phyloP scores from a whole-genome alignment of 2,888 invertebrate genomes.

The Aquatica leii region DNA sequence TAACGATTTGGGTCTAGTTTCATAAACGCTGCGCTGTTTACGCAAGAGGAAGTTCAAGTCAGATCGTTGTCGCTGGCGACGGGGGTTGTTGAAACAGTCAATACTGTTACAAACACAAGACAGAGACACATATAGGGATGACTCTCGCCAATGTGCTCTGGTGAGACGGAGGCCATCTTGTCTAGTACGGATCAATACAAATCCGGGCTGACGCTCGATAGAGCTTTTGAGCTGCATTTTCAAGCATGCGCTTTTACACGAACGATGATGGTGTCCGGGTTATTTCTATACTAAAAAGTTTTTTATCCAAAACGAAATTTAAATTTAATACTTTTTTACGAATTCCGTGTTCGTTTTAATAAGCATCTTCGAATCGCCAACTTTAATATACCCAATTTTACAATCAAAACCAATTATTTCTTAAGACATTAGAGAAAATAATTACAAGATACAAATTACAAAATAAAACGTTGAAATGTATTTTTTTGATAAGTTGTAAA shows the following conservation, averaged over 20 bases:
- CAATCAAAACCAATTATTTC: too few species aligned
- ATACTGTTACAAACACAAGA: slow-evolving; percentile 50
- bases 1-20: slow-evolving; percentile 19
- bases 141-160: slow-evolving; percentile 56
- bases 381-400: too few species aligned
- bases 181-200: slow-evolving; percentile 54
- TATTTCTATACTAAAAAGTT: too few species aligned
- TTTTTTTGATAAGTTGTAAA: not conserved
- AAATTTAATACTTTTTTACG: too few species aligned
- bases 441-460: too few species aligned
- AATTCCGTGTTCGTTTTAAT: too few species aligned
- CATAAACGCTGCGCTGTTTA: slow-evolving; percentile 17
- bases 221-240: slow-evolving; percentile 44
- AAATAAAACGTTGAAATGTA: too few species aligned
- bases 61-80: slow-evolving; percentile 31
- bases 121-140: slow-evolving; percentile 49
- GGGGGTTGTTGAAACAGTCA: slow-evolving; percentile 39
- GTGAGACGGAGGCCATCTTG: slow-evolving; percentile 59
- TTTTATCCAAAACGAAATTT: not conserved
- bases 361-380: too few species aligned
- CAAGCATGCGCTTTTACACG: slow-evolving; percentile 24
- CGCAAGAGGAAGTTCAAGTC: slow-evolving; percentile 26
- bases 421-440: too few species aligned
- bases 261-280: slow-evolving; percentile 10
- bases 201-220: slow-evolving; percentile 56